A percentile compares a stretch with the other conserved stretches of the same genome.
phyloP scores from a whole-genome alignment of 1,140 invertebrate species.

The Bombus huntii region DNA sequence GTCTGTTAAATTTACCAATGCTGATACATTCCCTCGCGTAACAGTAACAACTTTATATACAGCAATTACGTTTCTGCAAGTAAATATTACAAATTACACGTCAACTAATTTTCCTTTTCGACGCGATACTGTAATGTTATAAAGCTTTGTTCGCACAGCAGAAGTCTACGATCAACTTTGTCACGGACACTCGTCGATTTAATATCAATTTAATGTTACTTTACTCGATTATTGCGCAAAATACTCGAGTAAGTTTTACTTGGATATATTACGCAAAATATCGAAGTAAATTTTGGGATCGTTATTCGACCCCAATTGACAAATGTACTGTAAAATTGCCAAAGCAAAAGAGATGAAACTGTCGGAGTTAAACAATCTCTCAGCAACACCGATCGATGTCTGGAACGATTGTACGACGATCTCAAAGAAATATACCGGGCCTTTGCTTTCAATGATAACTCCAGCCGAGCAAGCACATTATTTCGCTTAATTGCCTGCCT shows the following conservation, averaged over 20 bases:
- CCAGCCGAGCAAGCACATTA: constrained; percentile 1
- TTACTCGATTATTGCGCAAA: no score
- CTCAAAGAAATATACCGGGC: not conserved
- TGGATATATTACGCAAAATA: no score
- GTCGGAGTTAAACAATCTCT: constrained; percentile 1
- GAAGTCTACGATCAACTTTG: no score
- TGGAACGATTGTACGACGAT: not conserved
- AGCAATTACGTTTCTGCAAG: no score
- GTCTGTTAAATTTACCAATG: no score
- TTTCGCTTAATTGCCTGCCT: constrained; percentile 32
- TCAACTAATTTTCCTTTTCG: not conserved
- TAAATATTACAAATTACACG: not conserved
- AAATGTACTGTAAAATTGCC: not conserved
- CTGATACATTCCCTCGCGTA: no score
- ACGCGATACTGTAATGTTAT: no score
- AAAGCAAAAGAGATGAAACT: no score
- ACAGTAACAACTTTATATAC: no score
- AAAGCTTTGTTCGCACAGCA: no score
- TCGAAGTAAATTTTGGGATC: not conserved
- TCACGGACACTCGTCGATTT: no score
- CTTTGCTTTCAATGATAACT: constrained; percentile 41
- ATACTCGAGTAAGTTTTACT: not conserved
- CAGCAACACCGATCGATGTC: not conserved
- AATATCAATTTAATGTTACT: no score
- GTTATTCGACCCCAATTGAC: not conserved